phyloP scores from a whole-genome alignment of 2,888 invertebrate genomes.

The Labia minor region DNA sequence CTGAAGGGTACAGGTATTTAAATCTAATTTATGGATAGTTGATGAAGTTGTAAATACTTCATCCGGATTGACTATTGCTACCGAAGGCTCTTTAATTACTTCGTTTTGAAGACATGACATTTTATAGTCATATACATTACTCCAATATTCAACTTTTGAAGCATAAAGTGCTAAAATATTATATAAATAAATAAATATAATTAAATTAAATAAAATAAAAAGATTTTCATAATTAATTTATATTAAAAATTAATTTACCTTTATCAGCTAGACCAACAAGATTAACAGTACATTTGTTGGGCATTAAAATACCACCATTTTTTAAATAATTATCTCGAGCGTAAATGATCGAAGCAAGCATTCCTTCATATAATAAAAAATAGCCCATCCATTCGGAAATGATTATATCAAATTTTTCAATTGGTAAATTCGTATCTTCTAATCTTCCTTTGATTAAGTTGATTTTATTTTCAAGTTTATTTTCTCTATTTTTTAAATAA shows the following conservation, averaged over 20 bases:
- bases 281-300: conserved; percentile 73
- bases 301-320: conserved; percentile 65
- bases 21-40: conserved; percentile 59
- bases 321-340: conserved; percentile 73
- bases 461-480: conserved; percentile 59
- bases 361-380: conserved; percentile 89
- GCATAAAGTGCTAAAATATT: conserved; percentile 50
- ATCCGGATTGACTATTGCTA: conserved; percentile 53
- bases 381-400: conserved; percentile 99
- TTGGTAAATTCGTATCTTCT: conserved; percentile 68
- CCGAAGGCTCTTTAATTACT: conserved; percentile 65
- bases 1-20: conserved; percentile 58
- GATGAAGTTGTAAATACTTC: conserved; percentile 55
- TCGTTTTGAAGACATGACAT: conserved; percentile 85
- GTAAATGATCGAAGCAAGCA: conserved; percentile 87
- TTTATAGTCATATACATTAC: conserved; percentile 84
- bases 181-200: conserved; percentile 19
- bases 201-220: not conserved
- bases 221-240: too few species aligned
- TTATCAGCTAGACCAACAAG: conserved; percentile 67
- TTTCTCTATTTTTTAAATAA: conserved; percentile 56
- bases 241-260: conserved; percentile 35
- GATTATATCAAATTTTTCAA: conserved; percentile 76
- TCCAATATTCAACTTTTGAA: conserved; percentile 74
- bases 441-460: conserved; percentile 72